These are phyloP conservation scores for Papilio polytes DNA, from an alignment of 1,140 invertebrate species.

Conservation along the genomic window DNA sequence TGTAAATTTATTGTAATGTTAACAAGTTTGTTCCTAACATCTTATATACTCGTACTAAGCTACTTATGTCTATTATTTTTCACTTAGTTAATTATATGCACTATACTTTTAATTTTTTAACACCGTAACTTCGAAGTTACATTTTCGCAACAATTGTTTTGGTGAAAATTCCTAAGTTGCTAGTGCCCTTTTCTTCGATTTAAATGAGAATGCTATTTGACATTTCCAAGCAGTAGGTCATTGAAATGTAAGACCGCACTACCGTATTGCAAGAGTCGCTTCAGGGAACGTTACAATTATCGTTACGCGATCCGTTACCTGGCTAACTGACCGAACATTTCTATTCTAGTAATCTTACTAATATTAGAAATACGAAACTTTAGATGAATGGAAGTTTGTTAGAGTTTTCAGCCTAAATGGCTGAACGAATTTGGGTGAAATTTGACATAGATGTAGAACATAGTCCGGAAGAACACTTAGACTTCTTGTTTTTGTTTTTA, in stretches of 20 bases:
- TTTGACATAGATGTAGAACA: too few species aligned
- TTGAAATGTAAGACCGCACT: constrained; percentile 18
- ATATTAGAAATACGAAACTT: too few species aligned
- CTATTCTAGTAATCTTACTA: background rate
- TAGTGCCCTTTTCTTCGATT: constrained; percentile 4
- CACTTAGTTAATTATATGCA: too few species aligned
- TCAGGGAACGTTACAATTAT: constrained; percentile 33
- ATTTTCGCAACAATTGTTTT: background rate
- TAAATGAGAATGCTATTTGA: constrained; percentile 28
- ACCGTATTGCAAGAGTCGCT: constrained; percentile 29
- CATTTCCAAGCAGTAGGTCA: constrained; percentile 20
- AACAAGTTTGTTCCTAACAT: background rate
- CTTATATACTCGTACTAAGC: too few species aligned
- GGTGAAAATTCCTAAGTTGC: background rate
- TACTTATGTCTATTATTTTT: too few species aligned
- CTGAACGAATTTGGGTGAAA: too few species aligned
- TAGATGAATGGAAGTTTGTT: too few species aligned
- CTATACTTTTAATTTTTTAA: too few species aligned
- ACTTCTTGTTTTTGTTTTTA: too few species aligned
- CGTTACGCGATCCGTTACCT: constrained; percentile 26
- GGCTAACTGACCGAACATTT: constrained; percentile 18
- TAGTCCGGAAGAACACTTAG: too few species aligned
- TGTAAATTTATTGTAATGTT: background rate
- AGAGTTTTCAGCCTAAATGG: too few species aligned
- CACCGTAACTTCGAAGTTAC: background rate